Base-by-base conservation (phyloP, 2,797 vertebrate genomes). In the Pangasius mekongensis region DNA sequence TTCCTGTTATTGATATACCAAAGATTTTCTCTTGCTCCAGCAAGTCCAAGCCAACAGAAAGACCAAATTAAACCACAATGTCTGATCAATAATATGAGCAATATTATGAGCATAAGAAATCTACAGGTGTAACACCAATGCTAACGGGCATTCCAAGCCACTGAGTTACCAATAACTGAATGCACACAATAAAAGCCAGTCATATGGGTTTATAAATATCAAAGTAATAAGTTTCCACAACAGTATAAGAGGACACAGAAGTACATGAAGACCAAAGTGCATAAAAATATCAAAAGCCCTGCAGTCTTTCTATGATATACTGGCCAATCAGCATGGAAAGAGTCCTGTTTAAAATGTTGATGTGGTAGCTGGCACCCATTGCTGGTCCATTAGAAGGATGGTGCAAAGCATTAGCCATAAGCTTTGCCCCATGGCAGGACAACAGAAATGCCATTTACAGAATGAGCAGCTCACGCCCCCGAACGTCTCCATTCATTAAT, bases 1-100 rank as follows among this genome's bases (percentile, higher is more conserved):
- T 96, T 96, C 95, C 95, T 94, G 93, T 91, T 94, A 96, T 96
- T 94, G 95, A 96, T 95, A 95, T 94, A 91, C 93, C 90, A 95
- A 95, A 92, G 94, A 95, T 96, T 95, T 87, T 95, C 92, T 92
- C 93, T 92, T 90, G 92, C 93, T 93, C 92, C 92, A 92, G 92
- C 93, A 94, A 95, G 94, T 94, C 94, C 87, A 81, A 93, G 93
- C 93, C 94, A 95, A 95, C 94, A 94, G 92, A 94, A 94, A 93
- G 94, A 95, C 94, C 95, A 94, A 95, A 96, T 95, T 95, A 96
- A 96, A 95, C 94, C 94, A 94, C 92, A 93, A 92, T 92, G 91
- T 91, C 93, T 94, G 93, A 95, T 96, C 96, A 93, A 96, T 96
- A 94, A 89, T 92, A 95, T 93, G 94, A 91, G 94, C 91, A 84